A percentile compares a stretch with the other conserved stretches of the same genome.
Evolutionary conservation across 2,113 vertebrate genomes (phyloP).

Genomic region (Excalfactoria chinensis): DNA sequence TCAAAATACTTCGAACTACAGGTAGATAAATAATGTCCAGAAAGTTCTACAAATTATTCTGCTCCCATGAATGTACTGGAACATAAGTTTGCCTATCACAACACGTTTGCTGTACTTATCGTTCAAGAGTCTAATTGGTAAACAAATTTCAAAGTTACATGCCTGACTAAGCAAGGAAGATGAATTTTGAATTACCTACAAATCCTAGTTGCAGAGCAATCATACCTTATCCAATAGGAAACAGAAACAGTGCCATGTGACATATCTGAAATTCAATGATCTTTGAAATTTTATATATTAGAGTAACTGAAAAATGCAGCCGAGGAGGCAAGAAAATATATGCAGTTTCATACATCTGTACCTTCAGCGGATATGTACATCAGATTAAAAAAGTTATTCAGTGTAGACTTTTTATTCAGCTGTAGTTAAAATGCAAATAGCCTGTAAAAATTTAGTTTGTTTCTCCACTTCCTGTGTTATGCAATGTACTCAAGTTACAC

Average conservation of each 20-base stretch:
- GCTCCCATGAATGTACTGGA: neutral
- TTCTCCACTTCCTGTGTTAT: slow-evolving; percentile 57
- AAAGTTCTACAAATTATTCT: neutral
- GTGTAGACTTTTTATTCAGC: neutral
- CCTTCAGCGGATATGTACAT: neutral
- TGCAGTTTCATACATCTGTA: neutral
- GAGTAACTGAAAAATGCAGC: neutral
- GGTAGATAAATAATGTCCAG: neutral
- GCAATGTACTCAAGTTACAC: slow-evolving; percentile 20
- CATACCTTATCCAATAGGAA: neutral
- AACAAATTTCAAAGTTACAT: neutral
- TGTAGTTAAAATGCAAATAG: slow-evolving; percentile 35
- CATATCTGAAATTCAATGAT: neutral
- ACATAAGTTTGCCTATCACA: neutral
- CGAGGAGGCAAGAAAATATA: neutral
- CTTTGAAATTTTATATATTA: neutral
- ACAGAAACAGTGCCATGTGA: neutral
- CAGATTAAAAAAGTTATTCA: neutral
- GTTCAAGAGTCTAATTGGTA: neutral
- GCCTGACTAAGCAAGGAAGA: neutral
- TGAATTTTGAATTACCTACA: neutral
- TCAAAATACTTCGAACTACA: neutral
- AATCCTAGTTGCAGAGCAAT: neutral
- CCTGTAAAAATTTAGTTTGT: slow-evolving; percentile 49
- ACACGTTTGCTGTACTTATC: neutral